These are phyloP conservation scores for Ostrea edulis DNA, from an alignment of 1,140 invertebrate species.

Conservation along the genomic window DNA sequence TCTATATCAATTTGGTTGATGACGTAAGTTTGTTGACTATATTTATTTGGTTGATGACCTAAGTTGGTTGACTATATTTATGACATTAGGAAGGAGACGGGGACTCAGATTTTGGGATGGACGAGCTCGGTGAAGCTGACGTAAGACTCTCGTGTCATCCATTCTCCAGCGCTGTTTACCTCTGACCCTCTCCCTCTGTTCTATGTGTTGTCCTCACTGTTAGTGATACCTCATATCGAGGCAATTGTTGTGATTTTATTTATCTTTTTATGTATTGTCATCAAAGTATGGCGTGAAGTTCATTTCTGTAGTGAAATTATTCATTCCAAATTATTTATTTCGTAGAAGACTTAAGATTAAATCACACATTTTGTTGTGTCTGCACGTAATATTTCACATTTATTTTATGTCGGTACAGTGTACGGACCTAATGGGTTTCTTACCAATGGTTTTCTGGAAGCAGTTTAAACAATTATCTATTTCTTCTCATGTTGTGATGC, in stretches of 20 bases:
- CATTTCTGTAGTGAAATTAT: no score
- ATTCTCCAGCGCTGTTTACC: background rate
- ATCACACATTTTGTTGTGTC: no score
- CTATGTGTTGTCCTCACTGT: background rate
- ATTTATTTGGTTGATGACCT: background rate
- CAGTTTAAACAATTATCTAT: no score
- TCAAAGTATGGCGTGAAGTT: no score
- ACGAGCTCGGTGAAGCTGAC: background rate
- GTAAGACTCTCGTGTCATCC: background rate
- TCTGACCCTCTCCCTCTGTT: background rate
- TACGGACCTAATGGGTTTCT: no score
- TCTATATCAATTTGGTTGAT: background rate
- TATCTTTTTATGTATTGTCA: background rate
- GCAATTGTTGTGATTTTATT: background rate
- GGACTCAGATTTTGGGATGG: background rate
- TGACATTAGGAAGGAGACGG: background rate
- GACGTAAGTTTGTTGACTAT: no score
- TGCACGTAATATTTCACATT: no score
- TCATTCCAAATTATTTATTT: no score
- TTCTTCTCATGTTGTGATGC: no score
- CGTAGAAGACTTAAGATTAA: no score
- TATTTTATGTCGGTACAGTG: no score
- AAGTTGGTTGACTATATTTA: background rate
- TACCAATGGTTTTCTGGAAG: no score
- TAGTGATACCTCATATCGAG: background rate